Percentiles rank a stretch among this genome's conserved stretches.
Evolutionary conservation across 2,113 vertebrate genomes (phyloP).

Genomic region (Ailurus styani): DNA sequence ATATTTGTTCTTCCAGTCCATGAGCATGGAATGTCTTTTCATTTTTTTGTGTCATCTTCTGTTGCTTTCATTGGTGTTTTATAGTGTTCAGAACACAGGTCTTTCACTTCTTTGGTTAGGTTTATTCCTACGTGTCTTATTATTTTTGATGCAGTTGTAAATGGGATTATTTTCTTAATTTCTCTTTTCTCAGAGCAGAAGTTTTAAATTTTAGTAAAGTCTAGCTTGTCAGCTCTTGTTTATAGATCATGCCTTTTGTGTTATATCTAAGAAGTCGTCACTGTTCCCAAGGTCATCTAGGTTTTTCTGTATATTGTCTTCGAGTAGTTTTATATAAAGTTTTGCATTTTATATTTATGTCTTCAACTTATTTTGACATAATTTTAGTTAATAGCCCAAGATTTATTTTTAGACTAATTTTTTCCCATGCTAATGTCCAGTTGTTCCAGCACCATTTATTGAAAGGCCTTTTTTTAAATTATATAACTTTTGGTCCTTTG

Average conservation of each 20-base stretch:
- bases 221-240: not conserved
- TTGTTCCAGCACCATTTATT: not conserved
- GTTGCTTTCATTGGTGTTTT: no score
- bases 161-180: no score
- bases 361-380: not conserved
- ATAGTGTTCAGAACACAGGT: no score
- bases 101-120: no score
- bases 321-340: not conserved
- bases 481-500: not conserved
- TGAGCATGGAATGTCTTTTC: no score
- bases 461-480: not conserved
- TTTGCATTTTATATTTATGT: not conserved
- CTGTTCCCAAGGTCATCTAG: not conserved
- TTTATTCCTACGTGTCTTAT: no score
- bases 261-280: not conserved
- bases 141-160: no score
- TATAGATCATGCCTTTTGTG: not conserved
- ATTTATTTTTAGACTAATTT: not conserved
- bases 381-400: not conserved
- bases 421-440: not conserved
- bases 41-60: no score
- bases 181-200: not conserved
- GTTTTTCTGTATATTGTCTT: not conserved
- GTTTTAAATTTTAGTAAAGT: not conserved
- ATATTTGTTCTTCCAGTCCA: no score